A percentile compares a stretch with the other conserved stretches of the same genome.
These are phyloP conservation scores for Drosophila pandora DNA, from an alignment of 1,140 invertebrate genomes.

Conservation along the genomic window DNA sequence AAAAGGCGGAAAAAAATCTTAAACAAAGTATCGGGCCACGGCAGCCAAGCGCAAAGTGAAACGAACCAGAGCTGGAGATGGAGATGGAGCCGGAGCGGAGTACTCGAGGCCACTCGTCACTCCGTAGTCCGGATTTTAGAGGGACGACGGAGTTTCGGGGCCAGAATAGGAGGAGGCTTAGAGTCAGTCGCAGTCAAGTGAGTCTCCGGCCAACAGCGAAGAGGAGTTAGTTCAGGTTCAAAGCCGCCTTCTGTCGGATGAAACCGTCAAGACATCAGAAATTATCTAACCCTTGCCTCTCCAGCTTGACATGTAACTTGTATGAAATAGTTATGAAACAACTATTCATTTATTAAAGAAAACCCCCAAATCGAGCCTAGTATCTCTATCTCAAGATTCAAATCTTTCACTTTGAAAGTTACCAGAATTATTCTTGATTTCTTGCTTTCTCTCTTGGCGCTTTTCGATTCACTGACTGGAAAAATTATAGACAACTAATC, in stretches of 20 bases:
- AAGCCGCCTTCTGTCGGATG: constrained; percentile 31
- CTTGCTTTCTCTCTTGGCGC: constrained; percentile 12
- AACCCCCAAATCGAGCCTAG: no score
- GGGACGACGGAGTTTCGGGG: constrained; percentile 35
- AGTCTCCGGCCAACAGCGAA: constrained; percentile 43
- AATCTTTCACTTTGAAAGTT: no score
- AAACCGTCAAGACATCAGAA: constrained; percentile 10
- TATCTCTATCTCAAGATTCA: no score
- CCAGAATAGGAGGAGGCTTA: constrained; percentile 39
- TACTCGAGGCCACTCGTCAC: constrained; percentile 53
- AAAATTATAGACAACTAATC: constrained; percentile 83
- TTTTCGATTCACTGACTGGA: constrained; percentile 79
- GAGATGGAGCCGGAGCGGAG: background rate
- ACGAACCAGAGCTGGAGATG: background rate
- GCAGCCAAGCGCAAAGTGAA: constrained; percentile 68
- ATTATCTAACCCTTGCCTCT: background rate
- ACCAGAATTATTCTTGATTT: background rate
- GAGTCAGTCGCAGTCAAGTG: constrained; percentile 60
- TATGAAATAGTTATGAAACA: background rate
- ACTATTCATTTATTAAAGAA: no score
- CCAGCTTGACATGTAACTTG: background rate
- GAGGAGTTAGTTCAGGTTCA: constrained; percentile 60
- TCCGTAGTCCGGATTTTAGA: constrained; percentile 33
- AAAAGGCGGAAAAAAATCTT: constrained; percentile 56
- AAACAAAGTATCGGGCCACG: constrained; percentile 75